These are phyloP conservation scores for Trachymyrmex cornetzi DNA, from an alignment of 1,140 invertebrate genomes.

Conservation along the genomic window DNA sequence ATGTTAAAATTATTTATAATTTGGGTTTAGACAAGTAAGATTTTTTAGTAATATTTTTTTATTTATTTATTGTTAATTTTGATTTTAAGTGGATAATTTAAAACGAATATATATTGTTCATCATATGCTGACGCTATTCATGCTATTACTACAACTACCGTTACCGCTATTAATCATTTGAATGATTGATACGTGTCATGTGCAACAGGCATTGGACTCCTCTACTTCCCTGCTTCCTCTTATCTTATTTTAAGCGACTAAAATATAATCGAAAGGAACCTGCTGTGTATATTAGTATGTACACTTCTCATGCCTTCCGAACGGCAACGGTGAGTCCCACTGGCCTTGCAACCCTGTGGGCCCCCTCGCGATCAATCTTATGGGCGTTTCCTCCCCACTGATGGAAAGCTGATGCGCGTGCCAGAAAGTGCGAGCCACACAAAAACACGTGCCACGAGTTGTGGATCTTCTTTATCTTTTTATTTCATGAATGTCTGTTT, in stretches of 20 bases:
- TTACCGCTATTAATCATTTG: background rate
- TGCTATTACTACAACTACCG: background rate
- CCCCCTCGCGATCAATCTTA: constrained; percentile 48
- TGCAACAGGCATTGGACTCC: background rate
- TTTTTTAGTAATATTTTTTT: background rate
- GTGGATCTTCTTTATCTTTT: background rate
- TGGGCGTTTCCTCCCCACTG: constrained; percentile 53
- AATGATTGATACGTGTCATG: background rate
- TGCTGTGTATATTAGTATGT: constrained; percentile 31
- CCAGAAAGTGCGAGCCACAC: constrained; percentile 68
- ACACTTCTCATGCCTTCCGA: background rate
- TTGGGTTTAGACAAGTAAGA: background rate
- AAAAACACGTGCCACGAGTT: constrained; percentile 66
- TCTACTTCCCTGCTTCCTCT: background rate
- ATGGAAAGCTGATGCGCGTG: constrained; percentile 72
- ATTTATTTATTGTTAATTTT: background rate
- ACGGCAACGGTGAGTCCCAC: constrained; percentile 27
- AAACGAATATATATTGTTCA: background rate
- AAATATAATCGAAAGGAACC: constrained; percentile 58
- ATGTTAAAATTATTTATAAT: constrained; percentile 19
- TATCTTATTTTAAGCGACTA: constrained; percentile 57
- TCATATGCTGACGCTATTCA: background rate
- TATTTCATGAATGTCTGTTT: background rate
- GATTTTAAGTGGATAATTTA: background rate
- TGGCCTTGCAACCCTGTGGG: background rate